These are phyloP conservation scores for Keiferia lycopersicella DNA, from an alignment of 2,888 invertebrate genomes.

Conservation along the genomic window DNA sequence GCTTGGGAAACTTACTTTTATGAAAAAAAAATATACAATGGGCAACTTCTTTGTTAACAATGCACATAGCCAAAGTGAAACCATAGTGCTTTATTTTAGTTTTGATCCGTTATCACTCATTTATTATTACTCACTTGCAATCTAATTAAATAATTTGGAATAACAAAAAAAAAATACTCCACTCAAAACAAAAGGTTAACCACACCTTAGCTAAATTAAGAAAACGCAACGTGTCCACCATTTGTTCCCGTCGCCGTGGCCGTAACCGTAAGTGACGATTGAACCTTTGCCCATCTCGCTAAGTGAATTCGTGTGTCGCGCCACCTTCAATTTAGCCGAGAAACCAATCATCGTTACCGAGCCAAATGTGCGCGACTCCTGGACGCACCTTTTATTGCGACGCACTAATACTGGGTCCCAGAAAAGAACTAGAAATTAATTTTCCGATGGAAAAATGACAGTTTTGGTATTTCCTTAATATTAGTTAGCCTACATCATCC, in stretches of 20 bases:
- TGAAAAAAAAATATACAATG: too few relatives aligned
- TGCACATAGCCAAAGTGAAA: too few relatives aligned
- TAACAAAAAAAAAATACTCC: neutral
- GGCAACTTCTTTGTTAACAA: too few relatives aligned
- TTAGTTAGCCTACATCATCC: too few relatives aligned
- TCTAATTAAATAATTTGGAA: too few relatives aligned
- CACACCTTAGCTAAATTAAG: conserved; percentile 12
- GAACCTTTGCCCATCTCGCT: conserved; percentile 40
- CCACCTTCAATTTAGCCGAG: conserved; percentile 66
- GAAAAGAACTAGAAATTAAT: neutral
- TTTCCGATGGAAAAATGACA: too few relatives aligned
- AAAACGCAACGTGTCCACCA: conserved; percentile 29
- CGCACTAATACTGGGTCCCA: conserved; percentile 30
- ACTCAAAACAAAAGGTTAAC: neutral
- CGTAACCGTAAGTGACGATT: conserved; percentile 42
- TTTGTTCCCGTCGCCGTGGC: conserved; percentile 43
- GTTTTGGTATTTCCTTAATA: too few relatives aligned
- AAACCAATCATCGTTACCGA: conserved; percentile 75
- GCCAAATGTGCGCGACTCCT: neutral
- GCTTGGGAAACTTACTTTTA: too few relatives aligned
- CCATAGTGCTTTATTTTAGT: too few relatives aligned
- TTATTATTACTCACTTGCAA: too few relatives aligned
- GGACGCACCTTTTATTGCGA: conserved; percentile 56
- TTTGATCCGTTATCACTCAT: too few relatives aligned
- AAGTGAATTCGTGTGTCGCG: conserved; percentile 78